Base-by-base conservation (phyloP, 2,888 invertebrate species). In the Lordiphosa andalusiaca region DNA sequence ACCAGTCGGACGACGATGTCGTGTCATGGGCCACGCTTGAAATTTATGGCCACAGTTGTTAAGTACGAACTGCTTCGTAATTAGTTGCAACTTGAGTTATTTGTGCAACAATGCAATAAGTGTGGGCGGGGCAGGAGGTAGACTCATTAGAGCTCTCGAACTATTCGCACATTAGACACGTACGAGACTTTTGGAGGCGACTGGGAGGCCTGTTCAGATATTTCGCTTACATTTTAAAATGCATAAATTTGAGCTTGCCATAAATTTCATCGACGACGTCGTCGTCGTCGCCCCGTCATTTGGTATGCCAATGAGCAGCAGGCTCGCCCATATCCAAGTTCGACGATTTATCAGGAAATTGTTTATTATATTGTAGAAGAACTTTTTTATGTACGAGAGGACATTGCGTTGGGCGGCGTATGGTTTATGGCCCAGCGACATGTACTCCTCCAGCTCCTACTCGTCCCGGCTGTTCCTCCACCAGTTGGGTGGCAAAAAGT, bases 51-150 rank as follows among this genome's bases (percentile, higher is more conserved):
- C 84, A 53, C 75, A 69, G 81, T 81, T 83, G 81, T 72, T 73
- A 73, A 80, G 69, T 80, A 81, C 84, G 77, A 83, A 81, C 75
- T 81, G 84, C 81, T 69, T 81, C 67, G 81, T 83, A 81, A 81
- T 83, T 81, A 81, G 80, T 83, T 83, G 80, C 80, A 81, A 81
- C 80, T 81, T 84, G 80, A 81, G 80, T 81, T 81, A 81, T 81
- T 81, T 81, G 84, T 81, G 84, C 80, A 80, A 83, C 80, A 81
- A 72, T 76, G 80, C 78, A 71, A 58, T 68, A 39, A 39, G 30
- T 33, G 44, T 1, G 13, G 53, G 58, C 12, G 37, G 49, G 30
- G 35, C 13, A 40, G 12, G 51, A 10, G 44, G 40, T 21, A 39
- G 50, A 36, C 64, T 73, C 81, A 73, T 69, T 81, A 71, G 77